phyloP scores from a whole-genome alignment of 37 sponge, comb jelly and placozoan genomes.

The Ianthella basta region DNA sequence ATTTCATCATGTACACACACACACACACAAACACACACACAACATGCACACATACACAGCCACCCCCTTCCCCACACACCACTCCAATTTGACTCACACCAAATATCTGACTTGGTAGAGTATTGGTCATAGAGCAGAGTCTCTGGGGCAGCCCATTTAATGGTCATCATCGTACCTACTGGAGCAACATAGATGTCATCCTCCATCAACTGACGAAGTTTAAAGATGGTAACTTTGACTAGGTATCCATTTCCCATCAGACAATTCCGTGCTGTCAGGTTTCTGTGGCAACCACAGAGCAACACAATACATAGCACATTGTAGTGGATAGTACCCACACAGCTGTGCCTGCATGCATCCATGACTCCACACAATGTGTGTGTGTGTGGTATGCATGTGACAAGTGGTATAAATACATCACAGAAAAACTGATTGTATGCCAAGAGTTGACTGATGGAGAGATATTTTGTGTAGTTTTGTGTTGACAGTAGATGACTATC shows the following conservation, averaged over 20 bases:
- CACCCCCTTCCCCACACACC: not conserved
- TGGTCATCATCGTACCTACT: slow-evolving; percentile 93
- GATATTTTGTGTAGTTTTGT: no score
- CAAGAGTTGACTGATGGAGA: no score
- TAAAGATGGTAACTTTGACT: slow-evolving; percentile 94
- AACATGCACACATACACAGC: not conserved
- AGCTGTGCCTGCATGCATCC: no score
- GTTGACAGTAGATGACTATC: no score
- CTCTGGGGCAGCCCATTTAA: slow-evolving; percentile 98
- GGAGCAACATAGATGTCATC: slow-evolving; percentile 88
- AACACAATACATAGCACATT: not conserved
- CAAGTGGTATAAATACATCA: no score
- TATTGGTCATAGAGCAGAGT: slow-evolving; percentile 91
- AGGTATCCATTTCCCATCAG: slow-evolving; percentile 84
- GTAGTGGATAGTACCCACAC: no score
- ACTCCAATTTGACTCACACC: no score
- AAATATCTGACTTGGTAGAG: slow-evolving; percentile 90
- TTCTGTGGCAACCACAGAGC: slow-evolving; percentile 48
- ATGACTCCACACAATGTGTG: no score
- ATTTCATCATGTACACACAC: not conserved
- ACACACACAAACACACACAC: not conserved
- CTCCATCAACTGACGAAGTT: slow-evolving; percentile 83
- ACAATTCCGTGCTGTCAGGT: slow-evolving; percentile 93
- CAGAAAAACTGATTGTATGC: no score
- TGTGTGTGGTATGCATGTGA: no score